phyloP scores from a whole-genome alignment of 2,888 invertebrate species.

The Thumatha senex region DNA sequence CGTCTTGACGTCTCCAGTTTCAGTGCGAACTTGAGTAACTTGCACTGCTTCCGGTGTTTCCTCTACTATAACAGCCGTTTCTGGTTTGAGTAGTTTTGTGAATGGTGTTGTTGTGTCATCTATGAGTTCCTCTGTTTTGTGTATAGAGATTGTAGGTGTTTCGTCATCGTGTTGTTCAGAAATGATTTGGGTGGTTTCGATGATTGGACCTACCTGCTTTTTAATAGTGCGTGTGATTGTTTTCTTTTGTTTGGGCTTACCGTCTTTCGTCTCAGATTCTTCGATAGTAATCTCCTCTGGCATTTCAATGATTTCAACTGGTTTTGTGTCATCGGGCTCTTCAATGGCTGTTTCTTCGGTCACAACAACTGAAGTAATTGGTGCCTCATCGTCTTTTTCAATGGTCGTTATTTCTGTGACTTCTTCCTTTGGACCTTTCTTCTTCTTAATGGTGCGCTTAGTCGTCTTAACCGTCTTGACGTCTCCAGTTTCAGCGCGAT shows the following conservation, averaged over 20 bases:
- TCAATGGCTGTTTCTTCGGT: constrained; percentile 43
- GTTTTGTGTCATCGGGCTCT: neutral
- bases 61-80: neutral
- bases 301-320: neutral
- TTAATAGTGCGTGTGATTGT: neutral
- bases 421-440: constrained; percentile 1
- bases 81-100: neutral
- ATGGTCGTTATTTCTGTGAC: constrained; percentile 38
- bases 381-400: constrained; percentile 25
- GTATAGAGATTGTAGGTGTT: neutral
- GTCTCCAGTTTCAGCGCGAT: neutral
- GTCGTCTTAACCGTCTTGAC: neutral
- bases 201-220: neutral
- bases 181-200: neutral
- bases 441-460: neutral
- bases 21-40: neutral
- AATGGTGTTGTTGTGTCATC: neutral
- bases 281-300: neutral
- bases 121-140: neutral
- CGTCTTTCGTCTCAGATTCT: neutral
- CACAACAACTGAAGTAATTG: constrained; percentile 23
- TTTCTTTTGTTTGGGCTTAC: neutral
- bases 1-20: neutral
- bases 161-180: neutral
- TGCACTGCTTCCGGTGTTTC: neutral